Evolutionary conservation across 2,797 vertebrate genomes (phyloP), one percentile per base, ranked within the genome.

Genomic region (Salarias fasciatus): DNA sequence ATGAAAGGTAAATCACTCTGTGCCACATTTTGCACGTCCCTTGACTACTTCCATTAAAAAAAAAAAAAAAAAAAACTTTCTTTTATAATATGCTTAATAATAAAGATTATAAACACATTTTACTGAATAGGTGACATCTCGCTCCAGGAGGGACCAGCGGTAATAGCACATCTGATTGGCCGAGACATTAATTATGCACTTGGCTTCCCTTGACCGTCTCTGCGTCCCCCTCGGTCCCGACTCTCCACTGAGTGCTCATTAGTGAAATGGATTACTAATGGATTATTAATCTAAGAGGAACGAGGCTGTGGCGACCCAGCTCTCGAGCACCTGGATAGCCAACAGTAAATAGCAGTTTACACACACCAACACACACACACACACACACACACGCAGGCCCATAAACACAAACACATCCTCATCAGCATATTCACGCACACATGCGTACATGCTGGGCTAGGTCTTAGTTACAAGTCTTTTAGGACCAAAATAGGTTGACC

Each of bases 121-220:
- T 53, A 62, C 41, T 55, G 61, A 70, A 62, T 65, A 69, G 74
- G 60, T 78, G 80, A 88, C 66, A 79, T 85, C 75, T 78, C 71
- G 60, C 65, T 58, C 71, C 43, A 35, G 65, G 37, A 62, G 61
- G 86, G 77, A 58, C 0, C 47, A 54, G 66, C 79, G 63, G 63
- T 91, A 92, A 92, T 89, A 89, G 88, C 77, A 81, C 91, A 92
- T 89, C 86, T 86, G 89, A 94, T 90, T 90, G 91, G 91, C 87
- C 91, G 84, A 93, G 94, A 94, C 91, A 93, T 94, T 93, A 93
- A 91, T 95, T 95, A 95, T 94, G 91, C 93, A 94, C 93, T 94
- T 91, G 92, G 94, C 86, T 95, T 94, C 93, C 94, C 92, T 89
- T 86, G 90, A 92, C 86, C 92, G 92, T 93, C 86, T 80, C 56